Conservation (phyloP, 1,140 invertebrate species). For the Drepana arcuata region DNA sequence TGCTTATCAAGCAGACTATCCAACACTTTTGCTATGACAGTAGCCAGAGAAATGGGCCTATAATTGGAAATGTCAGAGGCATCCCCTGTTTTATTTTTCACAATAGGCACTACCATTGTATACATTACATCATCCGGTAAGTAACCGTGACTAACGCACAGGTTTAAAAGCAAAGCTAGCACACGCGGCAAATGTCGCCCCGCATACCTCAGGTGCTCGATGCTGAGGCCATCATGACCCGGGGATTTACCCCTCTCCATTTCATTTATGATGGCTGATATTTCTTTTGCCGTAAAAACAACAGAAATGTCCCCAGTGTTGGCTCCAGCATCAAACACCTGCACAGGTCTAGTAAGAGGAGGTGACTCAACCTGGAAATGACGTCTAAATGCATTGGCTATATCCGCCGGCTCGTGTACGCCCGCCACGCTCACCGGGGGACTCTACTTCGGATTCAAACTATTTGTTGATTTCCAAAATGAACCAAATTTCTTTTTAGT, state of each 20-base stretch:
- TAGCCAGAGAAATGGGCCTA: background rate
- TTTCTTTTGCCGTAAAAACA: background rate
- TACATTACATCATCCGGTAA: background rate
- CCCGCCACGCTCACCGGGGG: background rate
- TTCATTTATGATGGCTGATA: background rate
- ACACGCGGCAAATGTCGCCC: background rate
- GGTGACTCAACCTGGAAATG: too few species aligned
- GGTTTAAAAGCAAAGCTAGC: background rate
- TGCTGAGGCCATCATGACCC: background rate
- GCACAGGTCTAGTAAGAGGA: too few species aligned
- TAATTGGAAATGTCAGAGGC: background rate
- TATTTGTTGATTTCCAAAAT: background rate
- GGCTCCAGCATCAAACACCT: too few species aligned
- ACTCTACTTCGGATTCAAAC: background rate
- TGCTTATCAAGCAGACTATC: background rate
- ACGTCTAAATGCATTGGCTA: background rate
- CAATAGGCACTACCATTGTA: background rate
- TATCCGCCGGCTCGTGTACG: background rate
- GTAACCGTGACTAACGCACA: background rate
- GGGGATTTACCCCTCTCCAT: background rate
- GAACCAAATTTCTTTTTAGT: too few species aligned
- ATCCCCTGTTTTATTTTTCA: background rate
- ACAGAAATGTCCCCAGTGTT: background rate
- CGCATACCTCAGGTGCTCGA: background rate
- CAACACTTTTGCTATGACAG: background rate